Conservation (phyloP, 53 echinoderm and acorn worm genomes). For the Holothuria leucospilota region DNA sequence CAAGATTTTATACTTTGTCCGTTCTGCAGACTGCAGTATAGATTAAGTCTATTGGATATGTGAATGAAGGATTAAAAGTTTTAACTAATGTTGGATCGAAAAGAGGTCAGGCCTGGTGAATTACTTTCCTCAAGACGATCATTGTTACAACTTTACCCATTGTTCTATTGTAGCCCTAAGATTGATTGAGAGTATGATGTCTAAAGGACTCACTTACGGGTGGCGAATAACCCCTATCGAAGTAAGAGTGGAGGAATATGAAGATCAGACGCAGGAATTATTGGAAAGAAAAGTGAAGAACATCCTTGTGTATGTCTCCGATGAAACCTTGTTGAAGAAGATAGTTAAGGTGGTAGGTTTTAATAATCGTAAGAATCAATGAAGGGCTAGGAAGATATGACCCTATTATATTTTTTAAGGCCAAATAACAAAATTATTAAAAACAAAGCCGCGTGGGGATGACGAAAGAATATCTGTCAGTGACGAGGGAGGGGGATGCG, state of each 20-base stretch:
- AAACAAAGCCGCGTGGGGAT: too few relatives aligned
- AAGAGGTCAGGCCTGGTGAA: too few relatives aligned
- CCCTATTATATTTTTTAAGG: too few relatives aligned
- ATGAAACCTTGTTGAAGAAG: slow-evolving; percentile 63
- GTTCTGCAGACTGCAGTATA: too few relatives aligned
- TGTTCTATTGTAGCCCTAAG: not conserved
- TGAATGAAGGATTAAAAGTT: too few relatives aligned
- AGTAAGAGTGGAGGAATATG: slow-evolving; percentile 47
- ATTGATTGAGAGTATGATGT: slow-evolving; percentile 32
- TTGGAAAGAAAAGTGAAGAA: slow-evolving; percentile 67
- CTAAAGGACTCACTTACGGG: slow-evolving; percentile 9
- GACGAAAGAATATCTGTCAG: too few relatives aligned
- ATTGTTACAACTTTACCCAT: not conserved
- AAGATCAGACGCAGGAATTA: slow-evolving; percentile 70
- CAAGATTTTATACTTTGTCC: too few relatives aligned
- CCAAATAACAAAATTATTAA: too few relatives aligned
- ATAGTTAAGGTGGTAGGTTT: slow-evolving; percentile 62
- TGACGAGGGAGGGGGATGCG: too few relatives aligned
- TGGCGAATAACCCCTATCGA: slow-evolving; percentile 76
- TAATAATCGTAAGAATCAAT: too few relatives aligned
- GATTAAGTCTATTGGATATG: too few relatives aligned
- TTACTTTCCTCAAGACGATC: not conserved
- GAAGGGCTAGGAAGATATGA: not conserved
- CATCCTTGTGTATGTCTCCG: slow-evolving; percentile 75
- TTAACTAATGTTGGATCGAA: too few relatives aligned